Conservation (phyloP, 1,140 invertebrate genomes). For the Propsilocerus akamusi region DNA sequence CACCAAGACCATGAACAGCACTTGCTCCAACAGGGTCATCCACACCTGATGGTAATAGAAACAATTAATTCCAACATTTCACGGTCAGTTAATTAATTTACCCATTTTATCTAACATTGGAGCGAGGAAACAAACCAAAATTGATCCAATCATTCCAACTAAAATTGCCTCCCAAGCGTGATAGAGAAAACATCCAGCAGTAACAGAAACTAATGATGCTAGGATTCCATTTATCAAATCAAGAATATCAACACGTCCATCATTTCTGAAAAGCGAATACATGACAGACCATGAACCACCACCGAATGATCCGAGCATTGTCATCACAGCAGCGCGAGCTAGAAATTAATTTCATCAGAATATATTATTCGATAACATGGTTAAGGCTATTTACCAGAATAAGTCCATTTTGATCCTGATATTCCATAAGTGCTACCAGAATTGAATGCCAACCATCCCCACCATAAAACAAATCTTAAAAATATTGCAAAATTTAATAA, state of each 20-base stretch:
- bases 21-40: constrained; percentile 57
- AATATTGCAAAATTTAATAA: not conserved
- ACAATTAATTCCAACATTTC: no score
- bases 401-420: constrained; percentile 33
- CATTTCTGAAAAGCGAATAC: constrained; percentile 44
- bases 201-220: constrained; percentile 71
- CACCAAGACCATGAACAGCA: constrained; percentile 66
- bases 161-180: constrained; percentile 69
- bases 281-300: constrained; percentile 37
- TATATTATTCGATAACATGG: not conserved
- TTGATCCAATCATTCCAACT: constrained; percentile 60
- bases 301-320: constrained; percentile 74
- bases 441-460: constrained; percentile 86
- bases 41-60: not conserved
- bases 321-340: constrained; percentile 72
- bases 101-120: constrained; percentile 53
- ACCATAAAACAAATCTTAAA: constrained; percentile 69
- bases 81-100: no score
- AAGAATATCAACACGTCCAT: constrained; percentile 58
- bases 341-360: constrained; percentile 67
- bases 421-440: constrained; percentile 74
- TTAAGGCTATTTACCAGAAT: not conserved
- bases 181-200: constrained; percentile 80
- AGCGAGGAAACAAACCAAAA: constrained; percentile 46
- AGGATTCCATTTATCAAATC: constrained; percentile 79